A percentile compares a stretch with the other conserved stretches of the same genome.
Conservation (phyloP, 1,140 invertebrate species). For the Oryctes rhinoceros region DNA sequence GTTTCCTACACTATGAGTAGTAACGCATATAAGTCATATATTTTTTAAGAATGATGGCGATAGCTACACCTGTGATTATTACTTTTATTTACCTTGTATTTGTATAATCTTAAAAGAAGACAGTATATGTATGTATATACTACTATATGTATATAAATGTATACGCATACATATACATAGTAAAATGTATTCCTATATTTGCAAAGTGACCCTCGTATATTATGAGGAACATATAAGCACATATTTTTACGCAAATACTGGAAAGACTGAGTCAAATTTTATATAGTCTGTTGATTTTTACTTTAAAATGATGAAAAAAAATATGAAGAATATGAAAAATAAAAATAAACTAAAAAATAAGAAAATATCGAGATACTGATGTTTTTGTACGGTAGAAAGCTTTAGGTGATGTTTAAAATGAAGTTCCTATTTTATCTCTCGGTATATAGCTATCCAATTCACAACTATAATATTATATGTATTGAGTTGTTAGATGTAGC, state of each 20-base stretch:
- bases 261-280: constrained; percentile 63
- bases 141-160: background rate
- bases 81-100: constrained; percentile 59
- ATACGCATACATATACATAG: constrained; percentile 48
- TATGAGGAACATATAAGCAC: constrained; percentile 59
- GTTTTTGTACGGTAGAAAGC: constrained; percentile 60
- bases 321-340: constrained; percentile 39
- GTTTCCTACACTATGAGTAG: constrained; percentile 39
- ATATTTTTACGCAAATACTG: constrained; percentile 63
- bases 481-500: constrained; percentile 61
- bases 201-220: constrained; percentile 59
- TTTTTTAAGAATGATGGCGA: constrained; percentile 60
- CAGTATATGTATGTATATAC: constrained; percentile 38
- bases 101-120: constrained; percentile 57
- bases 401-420: constrained; percentile 61
- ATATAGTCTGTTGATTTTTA: constrained; percentile 62
- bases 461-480: constrained; percentile 56
- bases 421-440: constrained; percentile 63
- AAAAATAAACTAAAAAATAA: constrained; percentile 45
- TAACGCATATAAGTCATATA: constrained; percentile 49
- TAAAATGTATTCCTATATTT: constrained; percentile 62
- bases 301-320: constrained; percentile 47
- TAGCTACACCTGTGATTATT: constrained; percentile 62
- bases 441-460: constrained; percentile 57
- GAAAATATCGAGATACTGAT: constrained; percentile 59